Conservation (phyloP, 2,888 invertebrate genomes). For the Eilema sororculum region DNA sequence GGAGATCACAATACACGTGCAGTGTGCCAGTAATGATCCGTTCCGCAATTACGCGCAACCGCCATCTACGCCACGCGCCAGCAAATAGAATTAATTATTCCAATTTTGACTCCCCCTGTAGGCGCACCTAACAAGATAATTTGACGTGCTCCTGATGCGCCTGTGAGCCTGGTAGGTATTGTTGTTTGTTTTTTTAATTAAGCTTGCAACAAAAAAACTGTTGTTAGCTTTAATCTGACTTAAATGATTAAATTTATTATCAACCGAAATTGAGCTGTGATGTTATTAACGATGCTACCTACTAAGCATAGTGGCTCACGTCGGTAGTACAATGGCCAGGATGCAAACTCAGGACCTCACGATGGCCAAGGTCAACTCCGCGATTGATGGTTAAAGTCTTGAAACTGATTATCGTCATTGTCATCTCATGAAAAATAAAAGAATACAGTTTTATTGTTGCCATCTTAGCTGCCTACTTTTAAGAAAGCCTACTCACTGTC, state of each 20-base stretch:
- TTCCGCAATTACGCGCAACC: conserved; percentile 47
- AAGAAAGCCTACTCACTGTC: no score
- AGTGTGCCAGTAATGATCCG: conserved; percentile 52
- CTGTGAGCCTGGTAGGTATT: conserved; percentile 55
- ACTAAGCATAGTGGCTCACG: no score
- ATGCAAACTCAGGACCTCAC: no score
- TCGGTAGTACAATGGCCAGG: no score
- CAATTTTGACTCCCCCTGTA: conserved; percentile 56
- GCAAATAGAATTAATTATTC: conserved; percentile 71
- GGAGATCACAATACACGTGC: conserved; percentile 29
- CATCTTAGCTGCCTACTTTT: no score
- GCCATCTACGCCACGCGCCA: conserved; percentile 67
- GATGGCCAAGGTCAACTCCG: no score
- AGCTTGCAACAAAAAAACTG: not conserved
- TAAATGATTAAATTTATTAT: not conserved
- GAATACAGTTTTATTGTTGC: no score
- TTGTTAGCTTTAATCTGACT: not conserved
- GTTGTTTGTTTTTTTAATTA: conserved; percentile 3
- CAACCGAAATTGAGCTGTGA: no score
- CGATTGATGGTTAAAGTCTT: no score
- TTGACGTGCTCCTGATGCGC: conserved; percentile 56
- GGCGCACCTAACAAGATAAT: conserved; percentile 61
- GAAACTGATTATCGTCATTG: no score
- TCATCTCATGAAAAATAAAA: no score
- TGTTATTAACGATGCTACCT: no score